Evolutionary conservation across 2,113 vertebrate genomes (phyloP).

Genomic region (Perognathus longimembris): DNA sequence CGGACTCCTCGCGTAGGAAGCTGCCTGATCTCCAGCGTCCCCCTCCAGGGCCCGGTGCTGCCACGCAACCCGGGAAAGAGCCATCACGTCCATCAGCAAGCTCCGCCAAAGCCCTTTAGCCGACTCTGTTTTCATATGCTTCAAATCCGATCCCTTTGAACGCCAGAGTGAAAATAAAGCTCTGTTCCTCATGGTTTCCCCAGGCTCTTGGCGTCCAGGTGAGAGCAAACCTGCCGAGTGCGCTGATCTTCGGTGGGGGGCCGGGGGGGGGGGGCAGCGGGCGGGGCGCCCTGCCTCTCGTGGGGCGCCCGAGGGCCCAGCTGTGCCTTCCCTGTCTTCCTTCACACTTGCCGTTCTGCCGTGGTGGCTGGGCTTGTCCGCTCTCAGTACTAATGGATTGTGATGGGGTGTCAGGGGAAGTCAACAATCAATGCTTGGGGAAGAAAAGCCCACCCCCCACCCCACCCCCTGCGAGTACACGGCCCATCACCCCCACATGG

Average conservation of each 20-base stretch:
- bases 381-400: conserved; percentile 89
- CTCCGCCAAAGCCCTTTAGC: conserved; percentile 66
- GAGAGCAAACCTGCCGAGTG: conserved; percentile 75
- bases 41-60: no score
- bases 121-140: conserved; percentile 52
- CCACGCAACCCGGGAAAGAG: conserved; percentile 35
- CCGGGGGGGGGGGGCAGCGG: neutral
- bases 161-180: conserved; percentile 53
- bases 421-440: conserved; percentile 89
- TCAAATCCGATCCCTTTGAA: conserved; percentile 67
- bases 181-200: neutral
- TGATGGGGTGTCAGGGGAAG: conserved; percentile 90
- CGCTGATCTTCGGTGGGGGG: conserved; percentile 73
- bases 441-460: no score
- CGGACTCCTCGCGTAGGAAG: conserved; percentile 14
- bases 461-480: neutral
- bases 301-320: conserved; percentile 72
- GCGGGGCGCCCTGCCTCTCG: neutral
- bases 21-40: conserved; percentile 2
- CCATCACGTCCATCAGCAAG: neutral
- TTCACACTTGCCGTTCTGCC: conserved; percentile 87
- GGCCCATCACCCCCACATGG: conserved; percentile 84
- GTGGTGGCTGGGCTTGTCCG: conserved; percentile 87
- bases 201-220: conserved; percentile 59
- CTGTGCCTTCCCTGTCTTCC: conserved; percentile 83